Conservation (phyloP, 2,888 invertebrate genomes). For the Agapostemon virescens region DNA sequence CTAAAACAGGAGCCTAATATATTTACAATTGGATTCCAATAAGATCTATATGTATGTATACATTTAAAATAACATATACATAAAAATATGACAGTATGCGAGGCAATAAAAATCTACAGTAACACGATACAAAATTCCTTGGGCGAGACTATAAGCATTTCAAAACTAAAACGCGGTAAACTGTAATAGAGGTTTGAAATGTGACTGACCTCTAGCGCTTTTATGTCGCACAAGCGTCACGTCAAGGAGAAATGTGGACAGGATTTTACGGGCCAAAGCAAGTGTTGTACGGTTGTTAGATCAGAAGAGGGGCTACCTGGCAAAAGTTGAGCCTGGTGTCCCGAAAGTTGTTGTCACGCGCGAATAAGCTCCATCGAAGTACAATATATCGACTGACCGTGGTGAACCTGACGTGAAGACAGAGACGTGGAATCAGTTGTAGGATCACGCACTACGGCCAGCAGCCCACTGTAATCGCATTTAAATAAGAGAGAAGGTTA, state of each 20-base stretch:
- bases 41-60: neutral
- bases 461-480: constrained; percentile 62
- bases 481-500: constrained; percentile 51
- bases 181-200: constrained; percentile 48
- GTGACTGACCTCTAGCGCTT: constrained; percentile 60
- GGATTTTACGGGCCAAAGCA: constrained; percentile 29
- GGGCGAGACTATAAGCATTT: constrained; percentile 14
- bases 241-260: constrained; percentile 45
- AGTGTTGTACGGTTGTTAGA: constrained; percentile 33
- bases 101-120: neutral
- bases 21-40: constrained; percentile 14
- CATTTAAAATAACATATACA: constrained; percentile 7
- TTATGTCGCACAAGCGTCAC: constrained; percentile 53
- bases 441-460: constrained; percentile 54
- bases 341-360: constrained; percentile 68
- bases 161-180: constrained; percentile 47
- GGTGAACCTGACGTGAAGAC: constrained; percentile 46
- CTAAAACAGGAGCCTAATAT: neutral
- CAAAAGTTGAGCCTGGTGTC: constrained; percentile 59
- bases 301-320: constrained; percentile 61
- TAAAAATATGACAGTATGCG: neutral
- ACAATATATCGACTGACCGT: constrained; percentile 47
- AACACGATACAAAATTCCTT: constrained; percentile 14
- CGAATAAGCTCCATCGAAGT: constrained; percentile 67
- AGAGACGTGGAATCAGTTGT: constrained; percentile 32